Evolutionary conservation across 2,113 vertebrate species (phyloP).

Genomic region (Porphyrio hochstetteri): DNA sequence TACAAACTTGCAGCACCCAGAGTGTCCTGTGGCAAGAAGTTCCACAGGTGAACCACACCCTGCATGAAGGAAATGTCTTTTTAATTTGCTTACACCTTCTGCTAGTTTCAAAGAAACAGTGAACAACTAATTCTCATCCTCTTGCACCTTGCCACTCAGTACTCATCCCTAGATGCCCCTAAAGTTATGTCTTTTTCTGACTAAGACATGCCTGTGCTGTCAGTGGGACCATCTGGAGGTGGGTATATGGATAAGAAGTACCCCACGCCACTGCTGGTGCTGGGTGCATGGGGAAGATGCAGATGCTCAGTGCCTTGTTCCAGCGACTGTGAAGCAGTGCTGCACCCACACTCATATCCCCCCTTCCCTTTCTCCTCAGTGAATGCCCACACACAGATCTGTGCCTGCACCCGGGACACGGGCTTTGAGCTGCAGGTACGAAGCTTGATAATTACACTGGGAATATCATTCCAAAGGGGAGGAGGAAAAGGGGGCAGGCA

Average conservation of each 20-base stretch:
- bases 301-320: background rate
- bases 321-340: background rate
- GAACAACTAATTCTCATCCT: background rate
- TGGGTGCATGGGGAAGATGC: background rate
- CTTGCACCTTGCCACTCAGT: background rate
- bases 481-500: background rate
- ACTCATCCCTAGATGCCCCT: background rate
- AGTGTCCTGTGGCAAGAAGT: background rate
- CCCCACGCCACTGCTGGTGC: background rate
- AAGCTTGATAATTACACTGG: background rate
- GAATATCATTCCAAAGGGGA: constrained; percentile 34
- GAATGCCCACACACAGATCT: background rate
- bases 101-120: background rate
- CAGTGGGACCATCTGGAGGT: background rate
- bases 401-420: background rate
- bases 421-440: background rate
- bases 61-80: background rate
- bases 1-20: background rate
- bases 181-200: background rate
- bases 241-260: background rate
- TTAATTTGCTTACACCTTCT: background rate
- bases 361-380: background rate
- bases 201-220: background rate
- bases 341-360: background rate
- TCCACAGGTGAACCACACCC: background rate